These are phyloP conservation scores for Tachina grossa DNA, from an alignment of 2,888 invertebrate genomes.

Conservation along the genomic window DNA sequence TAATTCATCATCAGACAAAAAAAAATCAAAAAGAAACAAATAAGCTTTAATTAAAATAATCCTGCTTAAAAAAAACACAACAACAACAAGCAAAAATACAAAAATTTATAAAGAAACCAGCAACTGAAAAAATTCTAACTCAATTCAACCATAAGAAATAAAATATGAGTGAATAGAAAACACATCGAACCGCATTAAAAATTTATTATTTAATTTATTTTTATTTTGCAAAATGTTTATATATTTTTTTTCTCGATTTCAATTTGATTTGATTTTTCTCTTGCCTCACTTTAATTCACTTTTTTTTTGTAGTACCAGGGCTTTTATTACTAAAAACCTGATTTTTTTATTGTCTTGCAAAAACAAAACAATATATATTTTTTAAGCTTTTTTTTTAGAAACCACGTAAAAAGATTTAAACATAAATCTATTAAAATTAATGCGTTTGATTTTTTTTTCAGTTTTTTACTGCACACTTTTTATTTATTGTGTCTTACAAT, in stretches of 20 bases:
- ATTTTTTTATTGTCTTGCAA: conserved; percentile 61
- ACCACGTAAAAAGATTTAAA: conserved; percentile 32
- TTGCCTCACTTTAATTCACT: conserved; percentile 38
- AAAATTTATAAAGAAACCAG: conserved; percentile 9
- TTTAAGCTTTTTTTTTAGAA: conserved; percentile 5
- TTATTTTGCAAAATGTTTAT: conserved; percentile 10
- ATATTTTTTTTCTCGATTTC: conserved; percentile 6
- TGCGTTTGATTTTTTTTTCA: conserved; percentile 39
- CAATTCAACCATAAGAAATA: neutral
- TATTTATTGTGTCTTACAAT: conserved; percentile 30
- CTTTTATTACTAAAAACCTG: conserved; percentile 58
- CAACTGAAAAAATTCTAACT: conserved; percentile 34
- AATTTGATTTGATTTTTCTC: conserved; percentile 43
- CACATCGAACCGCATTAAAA: conserved; percentile 55
- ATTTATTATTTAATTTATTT: conserved; percentile 1
- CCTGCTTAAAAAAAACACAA: conserved; percentile 18
- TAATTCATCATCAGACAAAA: conserved; percentile 53
- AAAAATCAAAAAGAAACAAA: conserved; percentile 1
- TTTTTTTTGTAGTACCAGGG: conserved; percentile 30
- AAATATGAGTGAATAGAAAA: neutral
- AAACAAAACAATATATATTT: conserved; percentile 26
- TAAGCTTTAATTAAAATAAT: conserved; percentile 40
- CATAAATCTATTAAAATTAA: conserved; percentile 61
- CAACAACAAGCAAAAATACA: neutral
- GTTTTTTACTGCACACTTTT: conserved; percentile 13